Evolutionary conservation across 2,888 invertebrate species (phyloP).

Genomic region (Lasius fuliginosus): DNA sequence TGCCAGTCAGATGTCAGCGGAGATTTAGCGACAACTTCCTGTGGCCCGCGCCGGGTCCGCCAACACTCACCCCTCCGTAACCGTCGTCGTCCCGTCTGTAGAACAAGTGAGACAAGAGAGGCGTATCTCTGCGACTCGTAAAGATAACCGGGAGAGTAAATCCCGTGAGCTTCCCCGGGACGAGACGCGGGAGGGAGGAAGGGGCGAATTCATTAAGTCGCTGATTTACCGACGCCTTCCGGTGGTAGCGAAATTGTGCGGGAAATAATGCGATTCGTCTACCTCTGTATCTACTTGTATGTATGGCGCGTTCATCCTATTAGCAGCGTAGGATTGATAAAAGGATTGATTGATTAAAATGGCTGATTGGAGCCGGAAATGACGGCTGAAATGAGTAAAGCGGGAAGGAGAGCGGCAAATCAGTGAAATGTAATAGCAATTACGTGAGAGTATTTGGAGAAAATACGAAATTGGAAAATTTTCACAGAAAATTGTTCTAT

Average conservation of each 20-base stretch:
- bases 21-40: conserved; percentile 83
- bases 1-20: conserved; percentile 69
- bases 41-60: conserved; percentile 61
- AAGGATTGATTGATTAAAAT: conserved; percentile 51
- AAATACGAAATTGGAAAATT: conserved; percentile 26
- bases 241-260: conserved; percentile 81
- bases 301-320: conserved; percentile 22
- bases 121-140: conserved; percentile 83
- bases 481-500: background rate
- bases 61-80: conserved; percentile 55
- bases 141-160: conserved; percentile 82
- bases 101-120: conserved; percentile 71
- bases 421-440: conserved; percentile 40
- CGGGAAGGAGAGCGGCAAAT: conserved; percentile 6
- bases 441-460: background rate
- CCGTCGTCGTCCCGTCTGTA: conserved; percentile 52
- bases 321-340: conserved; percentile 29
- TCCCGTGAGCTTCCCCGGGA: conserved; percentile 67
- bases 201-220: conserved; percentile 83
- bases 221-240: conserved; percentile 85
- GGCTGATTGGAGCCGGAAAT: conserved; percentile 52
- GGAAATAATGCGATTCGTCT: conserved; percentile 54
- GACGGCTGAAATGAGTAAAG: conserved; percentile 44
- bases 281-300: conserved; percentile 6
- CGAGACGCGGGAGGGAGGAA: conserved; percentile 18